Conservation (phyloP, 2,888 invertebrate genomes). For the Nasonovia ribisnigri region DNA sequence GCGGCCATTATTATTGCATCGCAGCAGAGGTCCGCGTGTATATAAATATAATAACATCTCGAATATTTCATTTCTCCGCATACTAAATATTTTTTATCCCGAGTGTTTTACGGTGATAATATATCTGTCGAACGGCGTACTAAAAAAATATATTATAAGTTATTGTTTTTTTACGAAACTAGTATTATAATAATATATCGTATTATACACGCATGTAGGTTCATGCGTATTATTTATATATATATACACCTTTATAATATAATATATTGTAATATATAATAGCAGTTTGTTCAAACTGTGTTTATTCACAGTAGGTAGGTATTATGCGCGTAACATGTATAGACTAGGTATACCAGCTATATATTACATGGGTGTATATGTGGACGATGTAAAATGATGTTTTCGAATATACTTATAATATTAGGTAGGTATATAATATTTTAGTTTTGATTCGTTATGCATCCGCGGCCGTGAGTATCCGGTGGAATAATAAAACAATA, state of each 20-base stretch:
- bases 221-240: neutral
- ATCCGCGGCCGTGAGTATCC: neutral
- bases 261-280: neutral
- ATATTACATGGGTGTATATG: too few species aligned
- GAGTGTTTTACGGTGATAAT: neutral
- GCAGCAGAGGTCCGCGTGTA: neutral
- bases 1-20: conserved; percentile 48
- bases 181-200: neutral
- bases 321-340: too few species aligned
- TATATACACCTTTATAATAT: neutral
- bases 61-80: neutral
- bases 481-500: neutral
- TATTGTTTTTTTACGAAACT: conserved; percentile 7
- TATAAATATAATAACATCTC: neutral
- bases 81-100: neutral
- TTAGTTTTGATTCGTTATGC: neutral
- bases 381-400: neutral
- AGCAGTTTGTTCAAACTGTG: neutral
- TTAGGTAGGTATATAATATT: neutral
- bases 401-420: neutral
- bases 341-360: too few species aligned
- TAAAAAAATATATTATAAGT: conserved; percentile 46
- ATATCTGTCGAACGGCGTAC: neutral
- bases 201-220: neutral
- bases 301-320: conserved; percentile 16